These are phyloP conservation scores for Apis laboriosa DNA, from an alignment of 1,140 invertebrate genomes.

Conservation along the genomic window DNA sequence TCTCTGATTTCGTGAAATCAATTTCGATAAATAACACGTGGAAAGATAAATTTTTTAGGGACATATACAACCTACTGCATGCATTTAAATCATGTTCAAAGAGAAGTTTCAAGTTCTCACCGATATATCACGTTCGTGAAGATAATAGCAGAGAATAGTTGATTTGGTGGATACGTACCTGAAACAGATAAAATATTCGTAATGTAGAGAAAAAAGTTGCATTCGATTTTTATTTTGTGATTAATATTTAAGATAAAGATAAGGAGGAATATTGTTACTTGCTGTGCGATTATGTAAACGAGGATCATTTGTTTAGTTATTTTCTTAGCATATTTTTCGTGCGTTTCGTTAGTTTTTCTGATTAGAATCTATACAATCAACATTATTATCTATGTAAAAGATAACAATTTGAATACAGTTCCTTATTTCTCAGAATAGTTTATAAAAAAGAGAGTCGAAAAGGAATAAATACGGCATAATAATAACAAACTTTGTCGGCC, in stretches of 20 bases:
- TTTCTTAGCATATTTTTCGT: too few species aligned
- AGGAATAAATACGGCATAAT: too few species aligned
- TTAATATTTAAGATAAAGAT: neutral
- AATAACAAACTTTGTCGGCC: neutral
- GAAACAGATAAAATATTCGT: conserved; percentile 18
- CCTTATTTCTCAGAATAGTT: too few species aligned
- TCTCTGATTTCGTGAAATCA: neutral
- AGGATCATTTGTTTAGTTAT: neutral
- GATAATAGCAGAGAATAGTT: neutral
- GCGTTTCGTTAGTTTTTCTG: too few species aligned
- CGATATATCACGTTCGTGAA: neutral
- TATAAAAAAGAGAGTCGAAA: too few species aligned
- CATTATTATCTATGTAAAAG: too few species aligned
- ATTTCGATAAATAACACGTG: conserved; percentile 1
- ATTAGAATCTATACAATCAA: too few species aligned
- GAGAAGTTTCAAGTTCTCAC: neutral
- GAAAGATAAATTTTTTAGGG: neutral
- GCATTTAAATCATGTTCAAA: neutral
- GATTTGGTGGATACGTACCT: conserved; percentile 22
- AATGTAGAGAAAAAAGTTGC: neutral
- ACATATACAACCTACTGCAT: neutral
- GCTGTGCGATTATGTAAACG: too few species aligned
- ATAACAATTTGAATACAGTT: too few species aligned
- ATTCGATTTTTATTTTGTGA: neutral
- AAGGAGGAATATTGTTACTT: neutral